Percentiles rank a stretch among this genome's conserved stretches.
Evolutionary conservation across 2,113 vertebrate species (phyloP).

Genomic region (Nerophis lumbriciformis): DNA sequence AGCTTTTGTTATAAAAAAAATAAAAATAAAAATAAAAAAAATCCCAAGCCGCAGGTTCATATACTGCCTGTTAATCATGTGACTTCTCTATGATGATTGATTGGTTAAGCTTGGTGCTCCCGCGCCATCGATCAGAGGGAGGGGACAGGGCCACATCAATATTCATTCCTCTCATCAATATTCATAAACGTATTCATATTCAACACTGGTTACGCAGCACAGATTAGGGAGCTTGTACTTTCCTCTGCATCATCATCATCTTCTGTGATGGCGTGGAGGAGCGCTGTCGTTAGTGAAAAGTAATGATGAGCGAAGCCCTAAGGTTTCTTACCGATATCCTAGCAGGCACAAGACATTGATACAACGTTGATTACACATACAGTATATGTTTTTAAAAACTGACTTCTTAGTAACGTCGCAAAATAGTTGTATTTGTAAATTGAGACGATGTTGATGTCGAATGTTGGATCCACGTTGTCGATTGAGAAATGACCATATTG

Average conservation of each 20-base stretch:
- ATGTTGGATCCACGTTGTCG: too few species aligned
- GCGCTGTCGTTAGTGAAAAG: too few species aligned
- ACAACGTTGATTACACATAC: too few species aligned
- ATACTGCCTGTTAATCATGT: slow-evolving; percentile 36
- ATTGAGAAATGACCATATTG: too few species aligned
- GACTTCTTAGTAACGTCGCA: too few species aligned
- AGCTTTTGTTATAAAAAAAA: slow-evolving; percentile 4
- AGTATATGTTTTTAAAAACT: too few species aligned
- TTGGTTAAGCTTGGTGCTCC: slow-evolving; percentile 42
- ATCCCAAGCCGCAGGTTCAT: not conserved
- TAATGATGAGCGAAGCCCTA: too few species aligned
- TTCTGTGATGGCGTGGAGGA: not conserved
- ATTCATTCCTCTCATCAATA: too few species aligned
- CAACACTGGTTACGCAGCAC: slow-evolving; percentile 41
- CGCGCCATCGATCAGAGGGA: slow-evolving; percentile 39
- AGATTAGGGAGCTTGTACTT: slow-evolving; percentile 47
- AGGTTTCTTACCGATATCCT: too few species aligned
- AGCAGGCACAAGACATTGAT: too few species aligned
- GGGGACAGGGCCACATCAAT: slow-evolving; percentile 37
- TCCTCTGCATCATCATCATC: slow-evolving; percentile 26
- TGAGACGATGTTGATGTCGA: too few species aligned
- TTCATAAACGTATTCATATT: slow-evolving; percentile 61
- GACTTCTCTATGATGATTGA: slow-evolving; percentile 33
- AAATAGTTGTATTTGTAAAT: too few species aligned
- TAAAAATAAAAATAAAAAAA: not conserved